Evolutionary conservation across 2,797 vertebrate species (phyloP), one percentile per base, ranked within the genome.

Genomic region (Microchirus variegatus): DNA sequence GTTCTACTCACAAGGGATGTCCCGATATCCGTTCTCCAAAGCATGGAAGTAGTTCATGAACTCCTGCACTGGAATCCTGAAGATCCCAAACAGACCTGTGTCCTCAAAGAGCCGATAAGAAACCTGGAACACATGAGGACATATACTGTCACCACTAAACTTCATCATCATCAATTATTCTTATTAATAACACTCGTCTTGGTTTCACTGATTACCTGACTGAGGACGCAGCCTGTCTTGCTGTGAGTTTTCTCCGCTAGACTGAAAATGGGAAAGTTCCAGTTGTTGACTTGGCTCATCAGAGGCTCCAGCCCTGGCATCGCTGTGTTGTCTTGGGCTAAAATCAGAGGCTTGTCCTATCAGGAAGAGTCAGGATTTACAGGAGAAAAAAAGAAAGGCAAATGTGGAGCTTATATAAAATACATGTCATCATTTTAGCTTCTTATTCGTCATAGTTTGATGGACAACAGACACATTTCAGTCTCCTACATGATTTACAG

Each of bases 11-110:
- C 97, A 99, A 68, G 97, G 97, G 75, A 99, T 99, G 77, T 98
- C 96, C 87, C 97, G 92, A 91, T 99, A 99, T 70, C 97, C 97
- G 13, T 95, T 96, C 90, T 99, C 97, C 93, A 99, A 88, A 54
- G 97, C 96, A 45, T 97, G 95, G 83, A 99, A 99, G 80, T 98
- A 99, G 90, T 98, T 99, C 96, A 99, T 96, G 83, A 99, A 99
- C 84, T 98, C 96, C 68, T 87, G 94, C 53, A 94, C 59, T 2
- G 97, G 97, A 81, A 99, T 99, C 91, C 94, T 98, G 90, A 98
- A 99, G 11, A 94, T 96, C 90, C 95, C 95, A 83, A 99, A 97
- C 15, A 99, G 92, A 11, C 95, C 96, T 53, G 96, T 96, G 78
- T 99, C 97, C 78, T 96, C 95, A 92, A 99, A 99, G 45, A 99